Evolutionary conservation across 2,797 vertebrate species (phyloP), one percentile per base, ranked within the genome.

Genomic region (Dendrocincla fuliginosa): DNA sequence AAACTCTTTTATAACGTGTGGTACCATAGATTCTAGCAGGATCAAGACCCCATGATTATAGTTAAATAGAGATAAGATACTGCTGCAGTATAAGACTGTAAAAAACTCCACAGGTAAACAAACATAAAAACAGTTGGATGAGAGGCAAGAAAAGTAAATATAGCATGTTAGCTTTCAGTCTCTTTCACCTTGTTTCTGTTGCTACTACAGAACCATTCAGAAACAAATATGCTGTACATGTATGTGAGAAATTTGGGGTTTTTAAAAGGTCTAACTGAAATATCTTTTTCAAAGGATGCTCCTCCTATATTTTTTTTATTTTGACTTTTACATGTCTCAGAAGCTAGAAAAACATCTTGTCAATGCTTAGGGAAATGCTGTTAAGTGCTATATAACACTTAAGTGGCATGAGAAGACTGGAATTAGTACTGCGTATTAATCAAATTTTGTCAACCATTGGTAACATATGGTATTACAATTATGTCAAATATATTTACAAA

Each of bases 401-500:
- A 44, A 50, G 8, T 23, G 37, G 5, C 73, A 60, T 18, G 35
- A 69, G 44, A 93, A 71, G 11, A 75, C 35, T 73, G 39, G 32
- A 76, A 35, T 19, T 81, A 53, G 18, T 42, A 68, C n/a, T 37
- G 23, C 53, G 32, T 78, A 81, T 89, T 94, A 97, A 95, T 86
- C 73, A 70, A 55, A 70, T 81, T 87, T 81, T 87, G 46, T 57
- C 77, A 97, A 90, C n/a, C 57, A 57, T n/a, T 77, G 37, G 10
- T 86, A 87, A 67, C 86, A 93, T 91, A 95, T 88, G 55, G 69
- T 71, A 77, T 91, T 89, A 68, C 84, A 96, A 95, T 87, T 95
- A 87, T 64, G 88, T 59, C 69, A 90, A 96, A 91, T 50, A 76
- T 64, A 19, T 92, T 97, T 94, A 73, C 89, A 86, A 85, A 96